phyloP scores from a whole-genome alignment of 92 coral and sea anemone species.

The Epizoanthus illoricatus region DNA sequence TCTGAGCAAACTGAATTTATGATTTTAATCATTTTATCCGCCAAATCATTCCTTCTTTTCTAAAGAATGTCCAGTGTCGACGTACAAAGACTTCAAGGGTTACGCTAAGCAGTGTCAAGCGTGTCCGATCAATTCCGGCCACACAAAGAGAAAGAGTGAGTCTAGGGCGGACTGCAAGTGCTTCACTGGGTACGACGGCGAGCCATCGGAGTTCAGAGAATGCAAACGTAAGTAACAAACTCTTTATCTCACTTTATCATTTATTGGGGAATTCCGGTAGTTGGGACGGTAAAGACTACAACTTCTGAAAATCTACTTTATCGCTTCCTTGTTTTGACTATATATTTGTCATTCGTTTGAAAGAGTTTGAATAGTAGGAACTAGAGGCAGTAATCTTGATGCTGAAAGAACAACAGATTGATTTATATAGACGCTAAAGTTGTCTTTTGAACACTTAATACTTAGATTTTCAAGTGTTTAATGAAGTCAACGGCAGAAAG shows the following conservation, averaged over 20 bases:
- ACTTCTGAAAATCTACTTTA: too few species aligned
- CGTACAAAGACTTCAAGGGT: slow-evolving; percentile 43
- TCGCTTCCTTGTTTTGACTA: background rate
- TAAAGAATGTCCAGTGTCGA: slow-evolving; percentile 42
- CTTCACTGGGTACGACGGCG: slow-evolving; percentile 70
- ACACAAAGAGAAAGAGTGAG: slow-evolving; percentile 47
- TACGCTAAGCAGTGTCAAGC: slow-evolving; percentile 28
- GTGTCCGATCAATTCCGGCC: slow-evolving; percentile 61
- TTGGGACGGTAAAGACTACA: background rate
- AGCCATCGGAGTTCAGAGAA: slow-evolving; percentile 56
- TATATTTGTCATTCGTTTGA: background rate
- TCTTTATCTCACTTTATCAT: background rate
- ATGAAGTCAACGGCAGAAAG: too few species aligned
- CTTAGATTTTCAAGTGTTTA: too few species aligned
- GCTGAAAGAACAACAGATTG: too few species aligned
- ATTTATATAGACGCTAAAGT: too few species aligned
- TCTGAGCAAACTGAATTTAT: too few species aligned
- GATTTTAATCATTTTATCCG: too few species aligned
- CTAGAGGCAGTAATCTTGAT: too few species aligned
- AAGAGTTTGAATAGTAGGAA: too few species aligned
- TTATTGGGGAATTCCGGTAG: too few species aligned
- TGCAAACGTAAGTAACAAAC: slow-evolving; percentile 68
- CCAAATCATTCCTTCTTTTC: background rate
- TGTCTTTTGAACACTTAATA: too few species aligned
- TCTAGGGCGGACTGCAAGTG: slow-evolving; percentile 68